Conservation (phyloP, 1,140 invertebrate genomes). For the Drosophila chauvacae region DNA sequence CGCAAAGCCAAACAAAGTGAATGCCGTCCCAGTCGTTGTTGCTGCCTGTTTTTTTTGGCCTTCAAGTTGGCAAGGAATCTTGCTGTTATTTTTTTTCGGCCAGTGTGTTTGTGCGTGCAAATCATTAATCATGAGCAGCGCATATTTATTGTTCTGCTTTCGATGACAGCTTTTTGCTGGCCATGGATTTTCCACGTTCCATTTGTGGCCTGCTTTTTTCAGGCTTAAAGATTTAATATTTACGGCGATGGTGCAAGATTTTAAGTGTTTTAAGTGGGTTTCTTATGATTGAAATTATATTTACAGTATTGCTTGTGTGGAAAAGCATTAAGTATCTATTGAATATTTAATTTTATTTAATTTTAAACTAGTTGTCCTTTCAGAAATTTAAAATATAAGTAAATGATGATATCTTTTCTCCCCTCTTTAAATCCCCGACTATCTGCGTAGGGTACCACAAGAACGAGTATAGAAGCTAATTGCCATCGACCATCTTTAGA, state of each 20-base stretch:
- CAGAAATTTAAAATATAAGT: neutral
- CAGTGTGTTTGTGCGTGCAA: conserved; percentile 60
- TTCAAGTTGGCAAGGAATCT: conserved; percentile 49
- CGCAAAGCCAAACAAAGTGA: conserved; percentile 72
- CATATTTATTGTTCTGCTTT: conserved; percentile 75
- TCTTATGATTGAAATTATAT: neutral
- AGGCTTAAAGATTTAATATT: conserved; percentile 30
- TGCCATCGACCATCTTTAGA: conserved; percentile 14
- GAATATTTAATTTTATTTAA: too few relatives aligned
- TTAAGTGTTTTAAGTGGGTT: neutral
- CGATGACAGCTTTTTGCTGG: conserved; percentile 77
- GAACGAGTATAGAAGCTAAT: conserved; percentile 28
- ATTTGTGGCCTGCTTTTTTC: conserved; percentile 42
- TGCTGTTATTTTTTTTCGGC: conserved; percentile 23
- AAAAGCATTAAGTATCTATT: neutral
- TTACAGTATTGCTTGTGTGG: neutral
- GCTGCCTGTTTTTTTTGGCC: conserved; percentile 41
- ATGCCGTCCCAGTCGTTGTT: conserved; percentile 41
- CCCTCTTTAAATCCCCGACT: neutral
- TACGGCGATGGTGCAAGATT: neutral
- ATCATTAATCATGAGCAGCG: conserved; percentile 79
- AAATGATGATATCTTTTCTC: neutral
- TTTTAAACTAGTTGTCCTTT: neutral
- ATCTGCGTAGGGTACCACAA: neutral
- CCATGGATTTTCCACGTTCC: conserved; percentile 47